Evolutionary conservation across 37 sponge, comb jelly and placozoan species (phyloP).

Genomic region (Petrosia ficiformis): DNA sequence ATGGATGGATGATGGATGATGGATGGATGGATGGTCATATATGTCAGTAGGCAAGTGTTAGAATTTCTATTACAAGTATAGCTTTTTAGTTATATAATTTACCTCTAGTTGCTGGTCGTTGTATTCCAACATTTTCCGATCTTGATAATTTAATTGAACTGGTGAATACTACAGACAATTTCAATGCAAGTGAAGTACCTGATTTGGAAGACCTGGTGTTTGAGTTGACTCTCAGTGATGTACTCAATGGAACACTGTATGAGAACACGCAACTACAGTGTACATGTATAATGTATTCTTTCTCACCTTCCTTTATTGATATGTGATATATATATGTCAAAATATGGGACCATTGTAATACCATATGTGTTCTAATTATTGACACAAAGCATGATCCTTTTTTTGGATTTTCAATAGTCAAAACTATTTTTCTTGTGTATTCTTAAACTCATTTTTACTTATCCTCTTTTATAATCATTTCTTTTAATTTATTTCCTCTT

Average conservation of each 20-base stretch:
- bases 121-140: slow-evolving; percentile 72
- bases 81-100: neutral
- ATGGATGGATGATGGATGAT: no score
- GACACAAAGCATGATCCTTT: no score
- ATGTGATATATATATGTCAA: no score
- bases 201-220: slow-evolving; percentile 6
- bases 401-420: no score
- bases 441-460: slow-evolving; percentile 3
- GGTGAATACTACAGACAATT: slow-evolving; percentile 22
- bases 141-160: slow-evolving; percentile 21
- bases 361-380: no score
- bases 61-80: neutral
- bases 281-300: no score
- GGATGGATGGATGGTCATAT: no score
- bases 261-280: neutral
- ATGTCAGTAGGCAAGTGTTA: no score
- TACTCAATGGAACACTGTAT: slow-evolving; percentile 63
- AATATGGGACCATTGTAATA: no score
- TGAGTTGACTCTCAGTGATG: slow-evolving; percentile 22
- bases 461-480: no score
- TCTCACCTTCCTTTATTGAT: slow-evolving; percentile 15
- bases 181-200: slow-evolving; percentile 10
- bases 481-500: no score
- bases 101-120: slow-evolving; percentile 62
- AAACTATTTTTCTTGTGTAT: no score